Conservation (phyloP, 2,113 vertebrate genomes). For the Bufo bufo region DNA sequence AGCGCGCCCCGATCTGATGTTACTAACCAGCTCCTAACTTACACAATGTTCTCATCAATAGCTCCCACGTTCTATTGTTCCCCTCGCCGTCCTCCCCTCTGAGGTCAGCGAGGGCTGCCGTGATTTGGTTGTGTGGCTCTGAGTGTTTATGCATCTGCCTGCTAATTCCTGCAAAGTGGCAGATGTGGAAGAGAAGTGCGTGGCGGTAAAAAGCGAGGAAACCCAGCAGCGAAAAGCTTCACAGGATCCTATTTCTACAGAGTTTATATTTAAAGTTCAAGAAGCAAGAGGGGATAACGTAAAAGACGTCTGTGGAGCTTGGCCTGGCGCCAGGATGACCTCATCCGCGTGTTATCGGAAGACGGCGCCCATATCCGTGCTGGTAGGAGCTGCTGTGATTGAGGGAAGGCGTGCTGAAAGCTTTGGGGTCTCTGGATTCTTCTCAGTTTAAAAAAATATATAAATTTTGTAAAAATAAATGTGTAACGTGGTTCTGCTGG, state of each 20-base stretch:
- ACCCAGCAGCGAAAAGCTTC: not conserved
- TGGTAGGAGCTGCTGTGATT: not conserved
- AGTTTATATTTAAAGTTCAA: conserved; percentile 35
- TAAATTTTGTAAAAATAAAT: not conserved
- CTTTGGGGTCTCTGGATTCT: not conserved
- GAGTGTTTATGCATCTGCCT: conserved; percentile 17
- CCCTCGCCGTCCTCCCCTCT: not conserved
- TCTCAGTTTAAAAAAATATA: not conserved
- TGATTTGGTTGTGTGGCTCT: conserved; percentile 53
- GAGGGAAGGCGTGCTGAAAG: not conserved
- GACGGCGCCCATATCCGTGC: conserved; percentile 62
- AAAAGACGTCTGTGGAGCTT: conserved; percentile 61
- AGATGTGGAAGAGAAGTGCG: not conserved
- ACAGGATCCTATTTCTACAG: conserved; percentile 5
- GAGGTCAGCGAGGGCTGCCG: conserved; percentile 39
- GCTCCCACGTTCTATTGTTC: not conserved
- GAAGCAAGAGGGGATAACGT: not conserved
- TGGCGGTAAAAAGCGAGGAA: not conserved
- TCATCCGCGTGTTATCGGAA: conserved; percentile 71
- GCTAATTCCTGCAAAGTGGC: not conserved
- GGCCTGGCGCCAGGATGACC: conserved; percentile 67
- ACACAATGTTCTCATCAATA: conserved; percentile 38
- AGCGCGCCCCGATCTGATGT: not conserved
- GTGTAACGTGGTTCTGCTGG: not conserved
- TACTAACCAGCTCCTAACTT: conserved; percentile 1